Percentiles rank a stretch among this genome's conserved stretches.
Conservation (phyloP, 2,888 invertebrate genomes). For the Mimachlamys varia region DNA sequence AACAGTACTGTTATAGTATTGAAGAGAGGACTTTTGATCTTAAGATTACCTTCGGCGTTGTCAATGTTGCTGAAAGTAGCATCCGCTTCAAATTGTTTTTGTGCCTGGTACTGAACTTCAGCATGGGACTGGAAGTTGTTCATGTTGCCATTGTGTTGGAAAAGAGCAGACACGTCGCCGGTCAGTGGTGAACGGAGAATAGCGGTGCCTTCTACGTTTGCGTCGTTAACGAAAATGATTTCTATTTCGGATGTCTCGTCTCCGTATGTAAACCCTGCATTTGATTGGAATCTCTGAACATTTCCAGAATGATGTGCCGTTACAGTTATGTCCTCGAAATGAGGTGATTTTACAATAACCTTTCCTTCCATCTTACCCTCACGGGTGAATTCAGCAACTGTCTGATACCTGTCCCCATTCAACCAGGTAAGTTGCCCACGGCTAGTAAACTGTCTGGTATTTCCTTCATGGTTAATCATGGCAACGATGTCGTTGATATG, state of each 20-base stretch:
- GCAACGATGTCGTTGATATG: neutral
- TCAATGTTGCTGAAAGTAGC: slow-evolving; percentile 19
- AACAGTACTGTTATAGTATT: slow-evolving; percentile 39
- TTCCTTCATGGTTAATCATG: slow-evolving; percentile 37
- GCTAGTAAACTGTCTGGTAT: slow-evolving; percentile 40
- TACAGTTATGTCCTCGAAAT: neutral
- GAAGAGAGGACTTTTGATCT: slow-evolving; percentile 38
- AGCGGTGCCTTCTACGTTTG: slow-evolving; percentile 45
- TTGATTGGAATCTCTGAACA: neutral
- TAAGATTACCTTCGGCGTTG: slow-evolving; percentile 37
- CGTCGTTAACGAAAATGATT: slow-evolving; percentile 43
- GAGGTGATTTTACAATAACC: slow-evolving; percentile 46
- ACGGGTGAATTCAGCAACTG: slow-evolving; percentile 40
- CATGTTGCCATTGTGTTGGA: slow-evolving; percentile 50
- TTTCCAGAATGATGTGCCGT: neutral
- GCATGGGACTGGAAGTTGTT: slow-evolving; percentile 46
- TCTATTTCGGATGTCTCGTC: slow-evolving; percentile 39
- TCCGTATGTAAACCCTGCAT: slow-evolving; percentile 44
- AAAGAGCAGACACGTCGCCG: slow-evolving; percentile 41
- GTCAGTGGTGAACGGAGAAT: slow-evolving; percentile 45
- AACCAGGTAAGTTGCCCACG: slow-evolving; percentile 6
- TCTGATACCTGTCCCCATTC: neutral
- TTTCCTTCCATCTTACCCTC: slow-evolving; percentile 44
- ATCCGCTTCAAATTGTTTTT: slow-evolving; percentile 41
- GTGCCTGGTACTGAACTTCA: slow-evolving; percentile 43